phyloP scores from a whole-genome alignment of 2,797 vertebrate genomes.

The Lutjanus argentimaculatus region DNA sequence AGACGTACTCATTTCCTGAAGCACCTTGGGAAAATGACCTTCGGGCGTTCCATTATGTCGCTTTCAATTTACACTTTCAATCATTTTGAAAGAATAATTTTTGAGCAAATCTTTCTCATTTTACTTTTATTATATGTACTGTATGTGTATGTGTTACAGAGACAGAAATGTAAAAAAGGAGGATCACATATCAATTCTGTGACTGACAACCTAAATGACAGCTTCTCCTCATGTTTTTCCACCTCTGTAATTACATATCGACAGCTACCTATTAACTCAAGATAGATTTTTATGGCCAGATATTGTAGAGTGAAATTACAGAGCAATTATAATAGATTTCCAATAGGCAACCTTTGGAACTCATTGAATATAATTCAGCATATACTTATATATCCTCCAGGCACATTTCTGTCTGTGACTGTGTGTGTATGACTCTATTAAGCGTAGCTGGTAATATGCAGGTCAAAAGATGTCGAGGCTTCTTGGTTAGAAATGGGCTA shows the following conservation, averaged over 20 bases:
- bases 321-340: slow-evolving; percentile 3
- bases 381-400: neutral
- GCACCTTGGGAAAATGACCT: neutral
- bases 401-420: neutral
- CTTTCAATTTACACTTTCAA: slow-evolving; percentile 1
- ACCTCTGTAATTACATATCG: neutral
- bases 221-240: neutral
- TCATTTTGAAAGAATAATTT: neutral
- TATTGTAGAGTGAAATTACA: neutral
- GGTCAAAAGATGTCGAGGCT: neutral
- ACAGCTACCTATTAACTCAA: slow-evolving; percentile 7
- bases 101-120: neutral
- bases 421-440: neutral
- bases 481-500: neutral
- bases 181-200: neutral
- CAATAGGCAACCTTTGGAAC: slow-evolving; percentile 5
- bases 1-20: slow-evolving; percentile 1
- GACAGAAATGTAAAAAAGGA: neutral
- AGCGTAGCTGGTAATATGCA: too few relatives aligned
- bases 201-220: neutral
- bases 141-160: neutral
- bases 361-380: neutral
- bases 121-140: too few relatives aligned
- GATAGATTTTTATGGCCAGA: neutral
- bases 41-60: neutral